phyloP scores from a whole-genome alignment of 2,797 vertebrate genomes.

The Cacajao melanocephalus region DNA sequence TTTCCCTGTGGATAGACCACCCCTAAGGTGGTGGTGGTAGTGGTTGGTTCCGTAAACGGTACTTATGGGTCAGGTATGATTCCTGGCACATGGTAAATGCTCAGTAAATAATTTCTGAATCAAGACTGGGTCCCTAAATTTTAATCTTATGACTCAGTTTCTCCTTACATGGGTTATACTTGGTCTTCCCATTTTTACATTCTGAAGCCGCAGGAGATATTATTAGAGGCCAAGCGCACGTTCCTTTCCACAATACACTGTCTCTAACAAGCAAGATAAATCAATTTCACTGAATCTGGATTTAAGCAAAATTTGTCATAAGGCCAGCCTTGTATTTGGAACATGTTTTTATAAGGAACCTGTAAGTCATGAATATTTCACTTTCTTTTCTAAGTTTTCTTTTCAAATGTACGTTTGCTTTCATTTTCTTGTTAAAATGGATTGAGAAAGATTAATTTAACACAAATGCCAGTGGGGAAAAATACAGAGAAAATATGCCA shows the following conservation, averaged over 20 bases:
- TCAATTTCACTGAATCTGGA: neutral
- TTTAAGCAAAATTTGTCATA: neutral
- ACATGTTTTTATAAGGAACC: neutral
- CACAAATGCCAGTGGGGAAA: neutral
- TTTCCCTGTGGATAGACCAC: neutral
- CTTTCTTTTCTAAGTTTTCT: constrained; percentile 9
- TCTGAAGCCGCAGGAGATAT: neutral
- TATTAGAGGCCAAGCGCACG: neutral
- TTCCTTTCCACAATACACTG: neutral
- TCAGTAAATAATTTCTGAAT: neutral
- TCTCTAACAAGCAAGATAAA: neutral
- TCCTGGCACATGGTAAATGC: neutral
- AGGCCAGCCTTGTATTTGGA: neutral
- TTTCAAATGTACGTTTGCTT: constrained; percentile 38
- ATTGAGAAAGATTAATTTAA: constrained; percentile 42
- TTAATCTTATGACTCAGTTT: neutral
- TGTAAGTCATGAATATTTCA: constrained; percentile 7
- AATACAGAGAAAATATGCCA: neutral
- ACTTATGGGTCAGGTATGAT: neutral
- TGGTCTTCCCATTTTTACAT: neutral
- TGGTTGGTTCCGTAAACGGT: neutral
- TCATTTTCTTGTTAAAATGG: constrained; percentile 53
- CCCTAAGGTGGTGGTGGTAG: neutral
- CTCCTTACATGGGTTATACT: neutral
- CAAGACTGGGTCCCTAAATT: neutral